Percentiles rank a stretch among this genome's conserved stretches.
phyloP scores from a whole-genome alignment of 2,797 vertebrate species.

The Propithecus deckenii region DNA sequence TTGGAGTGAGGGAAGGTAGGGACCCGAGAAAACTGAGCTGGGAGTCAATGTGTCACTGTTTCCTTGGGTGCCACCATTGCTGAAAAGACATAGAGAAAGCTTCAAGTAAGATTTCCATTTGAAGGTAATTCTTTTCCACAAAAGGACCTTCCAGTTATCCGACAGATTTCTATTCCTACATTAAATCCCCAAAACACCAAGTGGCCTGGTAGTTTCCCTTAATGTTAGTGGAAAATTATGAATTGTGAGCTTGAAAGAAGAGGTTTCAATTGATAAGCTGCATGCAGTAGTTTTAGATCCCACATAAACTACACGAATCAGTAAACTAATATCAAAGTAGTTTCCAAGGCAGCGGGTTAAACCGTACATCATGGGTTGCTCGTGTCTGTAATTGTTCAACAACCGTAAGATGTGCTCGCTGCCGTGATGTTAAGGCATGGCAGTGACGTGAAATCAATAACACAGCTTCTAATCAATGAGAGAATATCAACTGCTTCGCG shows the following conservation, averaged over 20 bases:
- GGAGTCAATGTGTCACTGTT: not conserved
- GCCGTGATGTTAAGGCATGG: rapidly evolving
- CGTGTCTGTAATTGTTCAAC: not conserved
- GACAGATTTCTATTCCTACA: not conserved
- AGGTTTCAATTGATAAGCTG: not conserved
- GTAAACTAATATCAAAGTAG: not conserved
- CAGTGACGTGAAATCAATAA: not conserved
- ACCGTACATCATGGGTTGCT: not conserved
- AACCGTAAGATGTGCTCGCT: not conserved
- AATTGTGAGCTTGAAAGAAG: not conserved
- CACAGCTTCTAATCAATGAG: not conserved
- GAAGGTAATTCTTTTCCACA: not conserved
- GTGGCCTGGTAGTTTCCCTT: not conserved
- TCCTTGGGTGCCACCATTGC: not conserved
- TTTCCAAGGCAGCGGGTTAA: not conserved
- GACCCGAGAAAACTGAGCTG: not conserved
- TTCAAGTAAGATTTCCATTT: not conserved
- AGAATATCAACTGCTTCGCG: not conserved
- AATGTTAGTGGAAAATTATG: not conserved
- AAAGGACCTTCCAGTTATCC: not conserved
- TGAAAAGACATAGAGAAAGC: not conserved
- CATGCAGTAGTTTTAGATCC: not conserved
- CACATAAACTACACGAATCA: not conserved
- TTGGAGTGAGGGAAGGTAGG: not conserved
- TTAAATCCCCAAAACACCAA: not conserved